Conservation (phyloP, 2,888 invertebrate species). For the Orchesellides sinensis region DNA sequence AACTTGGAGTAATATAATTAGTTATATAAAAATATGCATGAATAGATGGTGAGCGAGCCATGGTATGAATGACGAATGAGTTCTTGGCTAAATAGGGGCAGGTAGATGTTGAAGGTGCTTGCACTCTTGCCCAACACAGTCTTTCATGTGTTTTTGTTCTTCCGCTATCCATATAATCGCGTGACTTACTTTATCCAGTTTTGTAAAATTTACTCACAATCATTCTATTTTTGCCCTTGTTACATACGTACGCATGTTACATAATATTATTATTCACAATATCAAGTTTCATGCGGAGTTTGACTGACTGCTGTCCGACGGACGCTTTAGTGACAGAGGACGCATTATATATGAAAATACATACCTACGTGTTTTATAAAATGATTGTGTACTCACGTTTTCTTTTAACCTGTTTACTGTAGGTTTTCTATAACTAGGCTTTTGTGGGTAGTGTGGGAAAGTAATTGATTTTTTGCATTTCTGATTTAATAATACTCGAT, state of each 20-base stretch:
- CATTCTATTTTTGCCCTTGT: too few species aligned
- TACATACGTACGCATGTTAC: conserved; percentile 10
- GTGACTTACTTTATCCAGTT: conserved; percentile 73
- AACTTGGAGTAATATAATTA: neutral
- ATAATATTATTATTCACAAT: too few species aligned
- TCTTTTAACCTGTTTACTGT: too few species aligned
- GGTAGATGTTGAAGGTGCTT: conserved; percentile 65
- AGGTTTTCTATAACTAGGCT: too few species aligned
- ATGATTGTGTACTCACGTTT: too few species aligned
- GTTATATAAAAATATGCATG: neutral
- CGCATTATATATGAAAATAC: too few species aligned
- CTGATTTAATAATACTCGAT: too few species aligned
- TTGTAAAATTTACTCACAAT: conserved; percentile 28
- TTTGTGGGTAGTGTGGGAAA: too few species aligned
- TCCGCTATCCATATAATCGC: conserved; percentile 71
- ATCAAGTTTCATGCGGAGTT: conserved; percentile 23
- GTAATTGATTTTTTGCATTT: too few species aligned
- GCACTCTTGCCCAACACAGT: conserved; percentile 60
- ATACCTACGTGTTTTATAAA: too few species aligned
- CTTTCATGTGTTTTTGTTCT: conserved; percentile 4
- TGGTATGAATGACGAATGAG: conserved; percentile 69
- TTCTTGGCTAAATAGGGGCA: conserved; percentile 61
- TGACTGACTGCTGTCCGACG: conserved; percentile 28
- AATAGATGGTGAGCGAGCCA: neutral
- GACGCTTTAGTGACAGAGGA: conserved; percentile 31